These are phyloP conservation scores for Marmota monax DNA, from an alignment of 2,113 vertebrate genomes.

Conservation along the genomic window DNA sequence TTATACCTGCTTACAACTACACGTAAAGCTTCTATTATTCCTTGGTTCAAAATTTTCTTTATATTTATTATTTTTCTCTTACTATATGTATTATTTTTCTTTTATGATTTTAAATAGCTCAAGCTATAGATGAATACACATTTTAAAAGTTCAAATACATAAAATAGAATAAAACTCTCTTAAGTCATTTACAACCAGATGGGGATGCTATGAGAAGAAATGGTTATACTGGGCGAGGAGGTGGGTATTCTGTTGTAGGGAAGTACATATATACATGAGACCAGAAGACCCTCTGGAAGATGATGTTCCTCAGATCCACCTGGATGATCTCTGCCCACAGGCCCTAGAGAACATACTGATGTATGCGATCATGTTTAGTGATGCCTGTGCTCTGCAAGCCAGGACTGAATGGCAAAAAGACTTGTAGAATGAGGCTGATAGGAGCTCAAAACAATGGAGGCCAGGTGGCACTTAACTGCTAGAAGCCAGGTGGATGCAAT, in stretches of 20 bases:
- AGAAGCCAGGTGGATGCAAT: slow-evolving; percentile 58
- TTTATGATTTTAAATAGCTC: not conserved
- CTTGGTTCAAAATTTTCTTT: not conserved
- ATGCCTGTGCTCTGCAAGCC: not conserved
- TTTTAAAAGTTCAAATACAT: not conserved
- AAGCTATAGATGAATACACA: not conserved
- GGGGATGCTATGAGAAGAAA: not conserved
- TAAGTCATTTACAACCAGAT: not conserved
- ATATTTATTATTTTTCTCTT: not conserved
- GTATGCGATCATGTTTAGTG: not conserved
- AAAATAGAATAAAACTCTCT: not conserved
- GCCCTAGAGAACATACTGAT: not conserved
- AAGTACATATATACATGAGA: not conserved
- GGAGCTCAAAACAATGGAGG: not conserved
- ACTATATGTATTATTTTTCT: not conserved
- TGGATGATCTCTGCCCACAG: not conserved
- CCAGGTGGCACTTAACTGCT: slow-evolving; percentile 42
- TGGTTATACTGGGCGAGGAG: not conserved
- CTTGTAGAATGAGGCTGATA: not conserved
- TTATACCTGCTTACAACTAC: not conserved
- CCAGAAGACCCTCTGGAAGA: not conserved
- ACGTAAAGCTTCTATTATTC: slow-evolving; percentile 1
- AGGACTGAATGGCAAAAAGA: not conserved
- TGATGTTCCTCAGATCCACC: not conserved
- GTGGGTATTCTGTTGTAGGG: not conserved